Percentiles rank a stretch among this genome's conserved stretches.
Evolutionary conservation across 2,113 vertebrate genomes (phyloP).

Genomic region (Microtus richardsoni): DNA sequence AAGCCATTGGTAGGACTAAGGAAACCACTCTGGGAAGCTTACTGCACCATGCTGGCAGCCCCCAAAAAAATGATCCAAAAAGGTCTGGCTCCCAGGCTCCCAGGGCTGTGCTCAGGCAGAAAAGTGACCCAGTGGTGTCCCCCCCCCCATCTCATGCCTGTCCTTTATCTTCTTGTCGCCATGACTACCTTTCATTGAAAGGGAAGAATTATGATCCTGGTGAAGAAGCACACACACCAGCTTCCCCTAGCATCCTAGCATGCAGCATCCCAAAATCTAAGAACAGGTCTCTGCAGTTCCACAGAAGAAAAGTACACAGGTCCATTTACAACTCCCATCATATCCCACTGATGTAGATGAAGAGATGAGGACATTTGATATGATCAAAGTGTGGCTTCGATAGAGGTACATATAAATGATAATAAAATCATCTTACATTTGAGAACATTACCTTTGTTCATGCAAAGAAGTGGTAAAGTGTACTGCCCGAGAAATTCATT

Average conservation of each 20-base stretch:
- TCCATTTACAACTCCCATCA: not conserved
- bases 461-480: constrained; percentile 90
- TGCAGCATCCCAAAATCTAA: not conserved
- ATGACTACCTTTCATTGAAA: constrained; percentile 17
- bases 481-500: constrained; percentile 93
- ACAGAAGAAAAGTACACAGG: not conserved
- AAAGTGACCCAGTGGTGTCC: not conserved
- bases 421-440: not conserved
- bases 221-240: constrained; percentile 2
- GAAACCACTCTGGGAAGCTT: not conserved
- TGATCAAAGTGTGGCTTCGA: not conserved
- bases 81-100: not conserved
- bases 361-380: not conserved
- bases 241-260: not conserved
- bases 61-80: not conserved
- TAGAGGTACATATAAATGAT: constrained; percentile 8
- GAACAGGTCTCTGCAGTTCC: not conserved
- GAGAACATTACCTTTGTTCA: constrained; percentile 91
- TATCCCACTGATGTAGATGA: not conserved
- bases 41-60: not conserved
- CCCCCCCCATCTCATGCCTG: not conserved
- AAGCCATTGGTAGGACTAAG: not conserved
- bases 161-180: not conserved
- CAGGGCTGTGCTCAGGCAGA: not conserved
- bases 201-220: not conserved